phyloP scores from a whole-genome alignment of 2,888 invertebrate species.

The Eupithecia exiguata region DNA sequence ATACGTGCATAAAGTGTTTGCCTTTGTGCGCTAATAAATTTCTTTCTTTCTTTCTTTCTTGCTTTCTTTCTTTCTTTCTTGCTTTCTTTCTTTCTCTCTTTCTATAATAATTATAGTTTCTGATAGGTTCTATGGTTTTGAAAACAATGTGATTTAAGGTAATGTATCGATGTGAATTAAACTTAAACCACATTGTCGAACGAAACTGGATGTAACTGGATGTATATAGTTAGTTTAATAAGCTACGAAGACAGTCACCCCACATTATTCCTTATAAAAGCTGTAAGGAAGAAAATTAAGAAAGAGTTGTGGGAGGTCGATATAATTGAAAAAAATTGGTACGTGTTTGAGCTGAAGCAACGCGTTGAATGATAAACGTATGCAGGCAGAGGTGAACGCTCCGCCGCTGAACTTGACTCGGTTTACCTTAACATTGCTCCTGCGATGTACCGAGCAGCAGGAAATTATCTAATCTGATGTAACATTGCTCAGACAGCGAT shows the following conservation, averaged over 20 bases:
- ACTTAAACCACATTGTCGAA: neutral
- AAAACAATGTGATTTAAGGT: neutral
- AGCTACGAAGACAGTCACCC: neutral
- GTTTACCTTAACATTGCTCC: slow-evolving; percentile 67
- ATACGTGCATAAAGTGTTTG: too few relatives aligned
- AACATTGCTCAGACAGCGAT: slow-evolving; percentile 28
- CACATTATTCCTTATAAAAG: neutral
- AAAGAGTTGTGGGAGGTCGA: slow-evolving; percentile 8
- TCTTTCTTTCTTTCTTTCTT: too few relatives aligned
- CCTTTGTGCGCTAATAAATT: too few relatives aligned
- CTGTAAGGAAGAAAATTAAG: slow-evolving; percentile 1
- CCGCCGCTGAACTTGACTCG: slow-evolving; percentile 73
- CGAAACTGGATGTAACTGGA: neutral
- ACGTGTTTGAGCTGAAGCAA: slow-evolving; percentile 35
- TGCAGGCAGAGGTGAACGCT: slow-evolving; percentile 72
- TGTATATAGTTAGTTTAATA: too few relatives aligned
- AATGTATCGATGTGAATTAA: neutral
- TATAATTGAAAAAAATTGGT: slow-evolving; percentile 14
- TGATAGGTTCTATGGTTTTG: neutral
- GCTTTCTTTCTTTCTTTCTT: too few relatives aligned
- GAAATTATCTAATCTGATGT: slow-evolving; percentile 51
- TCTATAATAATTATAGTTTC: too few relatives aligned
- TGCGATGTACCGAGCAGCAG: slow-evolving; percentile 42
- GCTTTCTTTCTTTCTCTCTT: too few relatives aligned
- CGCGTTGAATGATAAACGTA: slow-evolving; percentile 50